phyloP scores from a whole-genome alignment of 1,140 invertebrate genomes.

The Andrena cerasifolii region DNA sequence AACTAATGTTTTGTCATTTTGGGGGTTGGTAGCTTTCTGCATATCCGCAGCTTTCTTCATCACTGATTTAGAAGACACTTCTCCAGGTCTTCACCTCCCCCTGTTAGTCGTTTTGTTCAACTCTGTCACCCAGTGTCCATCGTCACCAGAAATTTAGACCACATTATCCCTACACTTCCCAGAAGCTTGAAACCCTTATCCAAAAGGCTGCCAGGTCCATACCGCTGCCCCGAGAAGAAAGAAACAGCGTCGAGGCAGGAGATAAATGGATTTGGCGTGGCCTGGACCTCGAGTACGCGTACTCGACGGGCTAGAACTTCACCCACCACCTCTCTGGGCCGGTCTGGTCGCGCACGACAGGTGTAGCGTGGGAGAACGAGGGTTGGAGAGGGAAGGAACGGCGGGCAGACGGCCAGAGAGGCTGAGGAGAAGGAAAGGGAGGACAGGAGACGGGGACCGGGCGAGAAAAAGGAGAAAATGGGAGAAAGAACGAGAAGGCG shows the following conservation, averaged over 20 bases:
- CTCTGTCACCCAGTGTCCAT: too few relatives aligned
- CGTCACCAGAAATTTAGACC: too few relatives aligned
- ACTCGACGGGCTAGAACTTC: constrained; percentile 69
- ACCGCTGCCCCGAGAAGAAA: neutral
- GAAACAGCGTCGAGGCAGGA: constrained; percentile 43
- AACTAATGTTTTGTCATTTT: too few relatives aligned
- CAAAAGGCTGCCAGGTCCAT: too few relatives aligned
- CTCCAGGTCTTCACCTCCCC: too few relatives aligned
- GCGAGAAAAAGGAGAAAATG: constrained; percentile 35
- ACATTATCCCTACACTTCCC: too few relatives aligned
- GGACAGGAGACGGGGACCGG: constrained; percentile 26
- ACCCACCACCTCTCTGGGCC: constrained; percentile 60
- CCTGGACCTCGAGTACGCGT: constrained; percentile 69
- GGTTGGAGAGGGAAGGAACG: constrained; percentile 41
- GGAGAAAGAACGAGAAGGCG: constrained; percentile 72
- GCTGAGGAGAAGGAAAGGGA: constrained; percentile 19
- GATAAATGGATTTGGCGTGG: constrained; percentile 77
- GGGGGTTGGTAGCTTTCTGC: too few relatives aligned
- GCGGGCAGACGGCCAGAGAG: constrained; percentile 29
- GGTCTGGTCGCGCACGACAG: constrained; percentile 73
- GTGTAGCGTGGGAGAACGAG: constrained; percentile 79
- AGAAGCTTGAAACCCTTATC: too few relatives aligned
- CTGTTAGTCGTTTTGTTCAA: too few relatives aligned
- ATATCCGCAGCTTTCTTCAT: too few relatives aligned
- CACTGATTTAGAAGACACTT: too few relatives aligned